Conservation (phyloP, 2,888 invertebrate genomes). For the Agriopis marginaria region DNA sequence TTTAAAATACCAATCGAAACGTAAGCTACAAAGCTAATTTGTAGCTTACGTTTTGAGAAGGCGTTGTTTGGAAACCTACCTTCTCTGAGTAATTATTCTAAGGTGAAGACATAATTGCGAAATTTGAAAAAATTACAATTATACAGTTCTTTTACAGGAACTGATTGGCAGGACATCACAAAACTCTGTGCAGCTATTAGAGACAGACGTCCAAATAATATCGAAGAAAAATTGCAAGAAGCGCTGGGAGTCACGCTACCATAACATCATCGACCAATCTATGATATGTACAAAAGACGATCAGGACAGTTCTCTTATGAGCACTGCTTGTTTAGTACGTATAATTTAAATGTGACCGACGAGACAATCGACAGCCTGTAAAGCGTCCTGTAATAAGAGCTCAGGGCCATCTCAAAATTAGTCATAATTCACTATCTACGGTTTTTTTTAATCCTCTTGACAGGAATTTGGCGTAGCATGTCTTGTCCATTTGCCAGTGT, state of each 20-base stretch:
- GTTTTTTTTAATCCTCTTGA: too few relatives aligned
- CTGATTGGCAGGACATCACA: conserved; percentile 30
- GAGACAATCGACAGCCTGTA: not conserved
- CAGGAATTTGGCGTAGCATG: too few relatives aligned
- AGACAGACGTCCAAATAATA: conserved; percentile 64
- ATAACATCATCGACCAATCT: conserved; percentile 67
- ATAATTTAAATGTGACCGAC: not conserved
- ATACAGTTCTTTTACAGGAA: conserved; percentile 5
- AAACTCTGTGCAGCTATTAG: conserved; percentile 64
- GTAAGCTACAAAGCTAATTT: too few relatives aligned
- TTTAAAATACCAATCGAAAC: too few relatives aligned
- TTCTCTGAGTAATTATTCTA: too few relatives aligned
- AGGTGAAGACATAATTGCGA: too few relatives aligned
- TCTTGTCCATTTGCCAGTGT: too few relatives aligned
- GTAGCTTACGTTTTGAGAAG: too few relatives aligned
- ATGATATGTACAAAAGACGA: conserved; percentile 74
- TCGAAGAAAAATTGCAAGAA: conserved; percentile 66
- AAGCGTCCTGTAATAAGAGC: too few relatives aligned
- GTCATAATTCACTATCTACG: too few relatives aligned
- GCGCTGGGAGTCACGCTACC: conserved; percentile 71
- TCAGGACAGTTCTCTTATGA: conserved; percentile 55
- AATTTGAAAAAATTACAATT: not conserved
- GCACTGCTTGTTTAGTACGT: conserved; percentile 54
- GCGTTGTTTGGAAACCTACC: too few relatives aligned
- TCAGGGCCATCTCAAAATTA: too few relatives aligned